Base-by-base conservation (phyloP, 2,888 invertebrate species). In the Cephus sareptanus region DNA sequence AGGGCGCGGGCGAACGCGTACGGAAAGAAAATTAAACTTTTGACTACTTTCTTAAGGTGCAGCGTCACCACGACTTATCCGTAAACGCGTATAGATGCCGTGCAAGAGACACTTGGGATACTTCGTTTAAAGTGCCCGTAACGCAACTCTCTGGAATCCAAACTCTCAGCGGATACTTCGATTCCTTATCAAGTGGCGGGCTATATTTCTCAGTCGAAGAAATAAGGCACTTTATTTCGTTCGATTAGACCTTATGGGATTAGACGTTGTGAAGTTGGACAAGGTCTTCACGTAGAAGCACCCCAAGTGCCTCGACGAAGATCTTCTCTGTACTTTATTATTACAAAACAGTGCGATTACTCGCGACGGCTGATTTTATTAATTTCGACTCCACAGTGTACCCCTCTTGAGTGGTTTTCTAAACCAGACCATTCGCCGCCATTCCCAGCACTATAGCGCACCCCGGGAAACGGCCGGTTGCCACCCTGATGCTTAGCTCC, bases 11-110 rank as follows among this genome's bases (percentile, higher is more conserved):
- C 76, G 31, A 75, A 30, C 33, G 74, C 34, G 75, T 13, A 68
- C 34, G 74, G 74, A 69, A 80, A 80, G 85, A 85, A 87, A 88
- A 87, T 88, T 86, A 87, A 87, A 85, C 85, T 87, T 87, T 86
- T 84, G 86, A 84, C 85, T 86, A 85, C 84, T 76, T 76, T 87
- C 85, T 85, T 85, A 56, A 56, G 56, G 23, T 56, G 15, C 6
- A 40, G 40, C 15, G 40, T 40, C 40, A 40, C 40, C 40, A 40
- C 40, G 40, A 6, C 6, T 23, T 40, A 40, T 40, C 6, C 40
- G 15, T 6, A 0, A 23, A 23, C 15, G 40, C 1, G 15, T 15
- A 15, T 6, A 40, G 40, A 40, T 6, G 1, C 4, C 40, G 40
- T 40, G 40, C 40, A 56, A 23, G 56, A 23, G 56, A 56, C 23